These are phyloP conservation scores for Osedax frankpressi DNA, from an alignment of 2,888 invertebrate species.

Conservation along the genomic window DNA sequence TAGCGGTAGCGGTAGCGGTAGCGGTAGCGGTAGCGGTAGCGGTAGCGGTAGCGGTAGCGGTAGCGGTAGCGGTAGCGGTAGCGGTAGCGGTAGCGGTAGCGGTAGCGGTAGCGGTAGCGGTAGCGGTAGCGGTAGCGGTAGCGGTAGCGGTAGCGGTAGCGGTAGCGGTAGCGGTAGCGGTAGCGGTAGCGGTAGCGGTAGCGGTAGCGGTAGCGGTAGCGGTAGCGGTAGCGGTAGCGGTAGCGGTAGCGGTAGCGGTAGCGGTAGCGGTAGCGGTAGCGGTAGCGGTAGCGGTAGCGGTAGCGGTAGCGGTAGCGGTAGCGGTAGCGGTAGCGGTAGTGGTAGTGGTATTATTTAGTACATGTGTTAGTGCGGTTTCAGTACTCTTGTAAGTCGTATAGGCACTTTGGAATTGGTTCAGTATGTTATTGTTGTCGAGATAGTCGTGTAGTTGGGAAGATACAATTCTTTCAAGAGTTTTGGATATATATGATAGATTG, in stretches of 20 bases:
- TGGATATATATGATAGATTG: too few relatives aligned
- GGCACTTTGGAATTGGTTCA: too few relatives aligned
- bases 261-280: not conserved
- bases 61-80: not conserved
- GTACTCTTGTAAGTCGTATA: too few relatives aligned
- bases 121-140: not conserved
- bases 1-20: not conserved
- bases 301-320: not conserved
- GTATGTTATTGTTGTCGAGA: too few relatives aligned
- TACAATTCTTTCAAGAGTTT: too few relatives aligned
- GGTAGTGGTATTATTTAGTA: too few relatives aligned
- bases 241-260: not conserved
- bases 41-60: not conserved
- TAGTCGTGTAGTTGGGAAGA: too few relatives aligned
- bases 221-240: not conserved
- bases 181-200: not conserved
- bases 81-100: not conserved
- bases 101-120: not conserved
- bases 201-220: not conserved
- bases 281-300: not conserved
- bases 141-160: not conserved
- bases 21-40: not conserved
- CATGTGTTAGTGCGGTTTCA: too few relatives aligned
- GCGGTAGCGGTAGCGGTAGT: slow-evolving; percentile 1
- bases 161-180: not conserved